Evolutionary conservation across 2,888 invertebrate genomes (phyloP), one percentile per base, ranked within the genome.

Genomic region (Caenorhabditis drosophilae): DNA sequence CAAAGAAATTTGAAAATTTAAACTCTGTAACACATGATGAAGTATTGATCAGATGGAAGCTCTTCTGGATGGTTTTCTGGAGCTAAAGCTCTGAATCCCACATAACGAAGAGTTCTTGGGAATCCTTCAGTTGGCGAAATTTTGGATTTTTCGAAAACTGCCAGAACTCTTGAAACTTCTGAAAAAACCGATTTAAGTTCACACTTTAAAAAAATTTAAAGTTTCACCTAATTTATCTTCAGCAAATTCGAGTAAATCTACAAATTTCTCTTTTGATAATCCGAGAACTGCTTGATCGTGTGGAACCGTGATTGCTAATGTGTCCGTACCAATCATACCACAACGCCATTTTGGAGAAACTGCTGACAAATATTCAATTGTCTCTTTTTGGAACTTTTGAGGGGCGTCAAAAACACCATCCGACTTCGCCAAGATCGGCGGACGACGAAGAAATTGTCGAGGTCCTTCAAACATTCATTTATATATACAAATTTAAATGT

Each of bases 391-490:
- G 22, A 34, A 38, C 27, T 34, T 46, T 41, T 58, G 63, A 49
- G 72, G 75, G 75, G 58, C 69, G 70, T 73, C 72, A 75, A 70
- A 70, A 75, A 70, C 69, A 73, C 70, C 70, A 75, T 70, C 72
- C 70, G 69, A 56, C 72, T 60, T 66, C 66, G 35, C 56, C 56
- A 41, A 56, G 46, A 40, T 55, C 48, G 50, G 55, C 55, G 52
- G 64, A 64, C 31, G 52, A 53, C 44, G 47, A 35, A 52, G 36
- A 52, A 36, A 42, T 42, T 31, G 31, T 6, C n/a, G n/a, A n/a
- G n/a, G n/a, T n/a, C n/a, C n/a, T n/a, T n/a, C n/a, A n/a, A n/a
- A n/a, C n/a, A n/a, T n/a, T n/a, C n/a, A n/a, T n/a, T n/a, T n/a
- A n/a, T n/a, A 41, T 20, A 41, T 11, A 11, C 6, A 41, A 22